Percentiles rank a stretch among this genome's conserved stretches.
phyloP scores from a whole-genome alignment of 2,113 vertebrate genomes.

The Oncorhynchus kisutch region DNA sequence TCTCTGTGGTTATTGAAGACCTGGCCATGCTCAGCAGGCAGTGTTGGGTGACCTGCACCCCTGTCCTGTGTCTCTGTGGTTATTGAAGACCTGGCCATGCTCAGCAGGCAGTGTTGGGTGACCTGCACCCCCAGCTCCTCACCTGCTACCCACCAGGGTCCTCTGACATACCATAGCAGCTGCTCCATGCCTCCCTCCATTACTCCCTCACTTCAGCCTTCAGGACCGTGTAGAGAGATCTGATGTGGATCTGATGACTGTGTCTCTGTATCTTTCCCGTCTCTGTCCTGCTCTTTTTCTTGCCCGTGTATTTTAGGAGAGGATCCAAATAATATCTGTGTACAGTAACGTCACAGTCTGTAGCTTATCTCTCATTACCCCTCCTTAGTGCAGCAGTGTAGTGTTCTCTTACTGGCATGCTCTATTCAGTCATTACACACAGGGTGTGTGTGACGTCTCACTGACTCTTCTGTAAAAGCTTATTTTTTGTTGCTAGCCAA shows the following conservation, averaged over 20 bases:
- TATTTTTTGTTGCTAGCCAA: slow-evolving; percentile 47
- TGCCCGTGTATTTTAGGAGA: background rate
- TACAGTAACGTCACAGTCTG: background rate
- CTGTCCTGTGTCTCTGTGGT: no score
- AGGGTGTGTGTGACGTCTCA: slow-evolving; percentile 39
- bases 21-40: no score
- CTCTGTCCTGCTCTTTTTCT: background rate
- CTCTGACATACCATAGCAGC: slow-evolving; percentile 2
- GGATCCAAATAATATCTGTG: background rate
- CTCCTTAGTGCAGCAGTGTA: slow-evolving; percentile 6
- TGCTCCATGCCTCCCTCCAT: background rate
- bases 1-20: no score
- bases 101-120: no score
- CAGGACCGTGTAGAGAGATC: background rate
- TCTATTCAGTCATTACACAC: slow-evolving; percentile 53
- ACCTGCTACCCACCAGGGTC: slow-evolving; percentile 5
- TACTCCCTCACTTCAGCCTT: background rate
- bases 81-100: no score
- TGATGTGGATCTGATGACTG: background rate
- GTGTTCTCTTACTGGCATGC: background rate
- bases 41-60: no score
- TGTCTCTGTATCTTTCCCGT: background rate
- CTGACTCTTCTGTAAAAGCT: background rate
- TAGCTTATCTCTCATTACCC: slow-evolving; percentile 3
- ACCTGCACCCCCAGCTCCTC: background rate